These are phyloP conservation scores for Falco concolor DNA, from an alignment of 2,797 vertebrate species.

Conservation along the genomic window DNA sequence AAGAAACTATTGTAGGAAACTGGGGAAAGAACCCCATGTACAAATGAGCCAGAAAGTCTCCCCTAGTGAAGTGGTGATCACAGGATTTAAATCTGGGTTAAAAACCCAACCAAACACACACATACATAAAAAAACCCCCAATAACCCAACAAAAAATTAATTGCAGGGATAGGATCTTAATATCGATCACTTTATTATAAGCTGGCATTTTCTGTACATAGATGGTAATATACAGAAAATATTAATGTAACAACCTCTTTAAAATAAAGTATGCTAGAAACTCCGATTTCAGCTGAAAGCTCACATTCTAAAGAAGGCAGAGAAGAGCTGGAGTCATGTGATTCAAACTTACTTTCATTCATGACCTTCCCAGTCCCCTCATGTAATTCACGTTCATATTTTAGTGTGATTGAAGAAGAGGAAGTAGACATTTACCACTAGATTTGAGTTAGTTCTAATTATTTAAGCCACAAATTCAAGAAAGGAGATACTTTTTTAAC, in stretches of 20 bases:
- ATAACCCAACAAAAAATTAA: background rate
- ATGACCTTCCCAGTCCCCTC: background rate
- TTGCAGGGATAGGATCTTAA: background rate
- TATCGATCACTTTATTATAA: background rate
- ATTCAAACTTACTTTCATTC: background rate
- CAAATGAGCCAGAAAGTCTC: background rate
- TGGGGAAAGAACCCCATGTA: background rate
- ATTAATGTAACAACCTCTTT: background rate
- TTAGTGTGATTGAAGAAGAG: background rate
- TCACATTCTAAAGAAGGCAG: background rate
- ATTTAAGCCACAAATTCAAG: background rate
- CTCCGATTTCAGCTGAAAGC: background rate
- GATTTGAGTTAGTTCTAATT: background rate
- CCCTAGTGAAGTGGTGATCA: background rate
- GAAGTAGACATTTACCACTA: background rate
- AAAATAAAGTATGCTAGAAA: background rate
- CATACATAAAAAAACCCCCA: background rate
- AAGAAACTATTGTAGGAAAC: background rate
- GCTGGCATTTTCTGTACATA: background rate
- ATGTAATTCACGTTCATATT: background rate
- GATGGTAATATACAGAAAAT: background rate
- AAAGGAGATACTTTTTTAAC: background rate
- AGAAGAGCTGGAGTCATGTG: background rate
- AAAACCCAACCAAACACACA: background rate
- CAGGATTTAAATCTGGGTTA: background rate